phyloP scores from a whole-genome alignment of 2,888 invertebrate species.

The Dorcus hopei region DNA sequence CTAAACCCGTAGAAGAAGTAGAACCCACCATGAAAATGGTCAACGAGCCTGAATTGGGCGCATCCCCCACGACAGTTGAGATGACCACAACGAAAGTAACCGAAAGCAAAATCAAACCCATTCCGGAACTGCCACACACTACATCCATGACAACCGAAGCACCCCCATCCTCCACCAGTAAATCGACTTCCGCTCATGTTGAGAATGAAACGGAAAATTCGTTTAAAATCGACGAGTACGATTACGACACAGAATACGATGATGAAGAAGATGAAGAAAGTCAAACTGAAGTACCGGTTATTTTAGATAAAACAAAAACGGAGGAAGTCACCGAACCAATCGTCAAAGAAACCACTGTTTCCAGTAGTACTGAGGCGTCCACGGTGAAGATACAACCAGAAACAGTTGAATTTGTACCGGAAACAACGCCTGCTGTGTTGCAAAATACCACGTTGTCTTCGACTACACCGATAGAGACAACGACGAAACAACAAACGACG shows the following conservation, averaged over 20 bases:
- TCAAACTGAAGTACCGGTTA: conserved; percentile 40
- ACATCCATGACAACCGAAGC: conserved; percentile 18
- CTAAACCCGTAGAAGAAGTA: conserved; percentile 23
- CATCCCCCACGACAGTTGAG: conserved; percentile 1
- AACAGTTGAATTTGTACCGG: conserved; percentile 27
- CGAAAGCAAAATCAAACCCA: conserved; percentile 5
- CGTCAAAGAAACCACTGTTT: conserved; percentile 2
- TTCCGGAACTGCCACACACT: conserved; percentile 10
- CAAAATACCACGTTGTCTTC: conserved; percentile 11
- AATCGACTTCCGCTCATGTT: conserved; percentile 5
- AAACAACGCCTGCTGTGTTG: conserved; percentile 20
- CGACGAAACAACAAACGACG: conserved; percentile 29
- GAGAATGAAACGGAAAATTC: conserved; percentile 5
- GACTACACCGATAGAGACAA: conserved; percentile 21
- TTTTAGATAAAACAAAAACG: neutral
- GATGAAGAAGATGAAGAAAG: conserved; percentile 45
- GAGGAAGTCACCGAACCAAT: conserved; percentile 7
- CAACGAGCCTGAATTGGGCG: conserved; percentile 4
- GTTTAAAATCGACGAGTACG: conserved; percentile 36
- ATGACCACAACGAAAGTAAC: conserved; percentile 5
- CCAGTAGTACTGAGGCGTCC: neutral
- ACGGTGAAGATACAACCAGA: conserved; percentile 24
- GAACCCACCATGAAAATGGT: conserved; percentile 7
- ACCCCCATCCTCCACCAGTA: neutral
- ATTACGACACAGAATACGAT: conserved; percentile 51